phyloP scores from a whole-genome alignment of 2,888 invertebrate species.

The Pachymerium ferrugineum region DNA sequence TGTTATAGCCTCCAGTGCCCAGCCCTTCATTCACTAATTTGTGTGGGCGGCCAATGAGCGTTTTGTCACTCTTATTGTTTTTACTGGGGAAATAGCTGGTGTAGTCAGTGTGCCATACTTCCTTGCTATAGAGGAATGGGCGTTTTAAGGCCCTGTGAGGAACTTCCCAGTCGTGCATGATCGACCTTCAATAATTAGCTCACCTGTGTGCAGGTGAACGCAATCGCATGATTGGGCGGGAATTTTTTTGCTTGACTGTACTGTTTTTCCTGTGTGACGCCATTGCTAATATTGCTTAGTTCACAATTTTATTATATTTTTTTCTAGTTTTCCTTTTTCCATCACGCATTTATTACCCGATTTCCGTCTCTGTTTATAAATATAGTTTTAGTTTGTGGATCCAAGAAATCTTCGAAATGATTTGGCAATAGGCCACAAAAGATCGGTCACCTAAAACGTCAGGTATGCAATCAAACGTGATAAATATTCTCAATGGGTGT shows the following conservation, averaged over 20 bases:
- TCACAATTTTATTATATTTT: not conserved
- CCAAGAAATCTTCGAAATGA: too few species aligned
- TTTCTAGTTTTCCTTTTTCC: not conserved
- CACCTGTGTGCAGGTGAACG: constrained; percentile 12
- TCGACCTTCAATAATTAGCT: constrained; percentile 21
- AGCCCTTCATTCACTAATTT: constrained; percentile 6
- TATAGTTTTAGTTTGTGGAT: too few species aligned
- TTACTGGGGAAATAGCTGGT: not conserved
- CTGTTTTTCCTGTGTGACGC: not conserved
- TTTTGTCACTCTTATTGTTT: not conserved
- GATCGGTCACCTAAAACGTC: too few species aligned
- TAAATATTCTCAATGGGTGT: too few species aligned
- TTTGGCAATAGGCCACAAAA: too few species aligned
- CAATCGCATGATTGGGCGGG: not conserved
- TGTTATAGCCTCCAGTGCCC: constrained; percentile 15
- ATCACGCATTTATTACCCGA: not conserved
- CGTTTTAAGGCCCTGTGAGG: too few species aligned
- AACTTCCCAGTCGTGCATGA: constrained; percentile 18
- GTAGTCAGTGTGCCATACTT: constrained; percentile 1
- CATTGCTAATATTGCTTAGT: not conserved
- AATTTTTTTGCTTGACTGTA: not conserved
- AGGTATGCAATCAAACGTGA: too few species aligned
- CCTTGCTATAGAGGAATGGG: not conserved
- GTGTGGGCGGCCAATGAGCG: not conserved
- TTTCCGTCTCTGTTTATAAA: not conserved